Percentiles rank a stretch among this genome's conserved stretches.
Evolutionary conservation across 2,113 vertebrate genomes (phyloP).

Genomic region (Vidua chalybeata): DNA sequence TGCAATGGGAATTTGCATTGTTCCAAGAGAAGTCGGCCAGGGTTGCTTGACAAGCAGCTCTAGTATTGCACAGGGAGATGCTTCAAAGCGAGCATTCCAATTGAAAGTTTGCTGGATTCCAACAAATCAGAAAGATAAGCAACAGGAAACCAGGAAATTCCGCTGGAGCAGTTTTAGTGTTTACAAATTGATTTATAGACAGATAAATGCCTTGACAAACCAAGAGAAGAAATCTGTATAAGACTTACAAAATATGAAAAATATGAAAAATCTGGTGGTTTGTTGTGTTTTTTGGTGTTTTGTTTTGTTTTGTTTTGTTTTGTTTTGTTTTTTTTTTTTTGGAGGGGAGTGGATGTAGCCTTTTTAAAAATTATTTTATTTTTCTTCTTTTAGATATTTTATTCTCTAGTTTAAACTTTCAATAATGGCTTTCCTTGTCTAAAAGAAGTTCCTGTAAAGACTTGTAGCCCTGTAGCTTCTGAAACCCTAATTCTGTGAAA

Average conservation of each 20-base stretch:
- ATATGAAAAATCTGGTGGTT: not conserved
- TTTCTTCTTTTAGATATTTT: not conserved
- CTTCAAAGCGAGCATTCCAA: not conserved
- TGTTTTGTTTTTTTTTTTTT: not conserved
- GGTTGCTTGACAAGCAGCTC: not conserved
- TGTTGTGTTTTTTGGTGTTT: no score
- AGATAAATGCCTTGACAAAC: not conserved
- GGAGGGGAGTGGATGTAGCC: fast-evolving
- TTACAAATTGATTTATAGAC: not conserved
- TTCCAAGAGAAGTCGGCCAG: not conserved
- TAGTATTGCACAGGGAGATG: not conserved
- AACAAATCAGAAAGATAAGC: not conserved
- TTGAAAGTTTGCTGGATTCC: not conserved
- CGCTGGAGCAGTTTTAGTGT: not conserved
- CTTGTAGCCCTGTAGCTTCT: not conserved
- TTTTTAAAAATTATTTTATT: not conserved
- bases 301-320: not conserved
- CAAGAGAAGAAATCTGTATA: not conserved
- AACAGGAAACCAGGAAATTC: not conserved
- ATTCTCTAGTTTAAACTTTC: not conserved
- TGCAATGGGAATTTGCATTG: not conserved
- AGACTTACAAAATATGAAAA: not conserved
- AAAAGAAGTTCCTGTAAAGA: not conserved
- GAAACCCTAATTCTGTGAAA: not conserved
- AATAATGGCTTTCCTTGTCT: not conserved